A percentile compares a stretch with the other conserved stretches of the same genome.
Conservation (phyloP, 2,113 vertebrate species). For the Raja brachyura region DNA sequence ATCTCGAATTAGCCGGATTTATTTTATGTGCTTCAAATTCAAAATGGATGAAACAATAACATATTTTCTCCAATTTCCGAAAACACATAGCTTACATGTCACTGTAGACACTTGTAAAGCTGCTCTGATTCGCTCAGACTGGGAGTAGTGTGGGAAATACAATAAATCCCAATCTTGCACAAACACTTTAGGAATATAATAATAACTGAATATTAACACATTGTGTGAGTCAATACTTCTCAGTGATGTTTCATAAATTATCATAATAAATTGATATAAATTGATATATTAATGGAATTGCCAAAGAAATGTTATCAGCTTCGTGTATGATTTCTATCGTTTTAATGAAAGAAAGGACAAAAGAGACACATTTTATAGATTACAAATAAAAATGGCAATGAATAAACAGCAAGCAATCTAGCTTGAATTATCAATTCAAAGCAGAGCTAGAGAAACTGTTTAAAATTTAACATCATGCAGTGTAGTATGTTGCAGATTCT, state of each 20-base stretch:
- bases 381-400: background rate
- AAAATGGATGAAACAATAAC: background rate
- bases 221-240: background rate
- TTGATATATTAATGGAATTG: background rate
- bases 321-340: background rate
- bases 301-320: background rate
- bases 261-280: background rate
- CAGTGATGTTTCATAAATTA: background rate
- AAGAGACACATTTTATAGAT: background rate
- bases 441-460: background rate
- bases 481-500: background rate
- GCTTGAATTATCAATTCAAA: conserved; percentile 11
- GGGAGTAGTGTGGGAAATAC: background rate
- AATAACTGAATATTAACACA: background rate
- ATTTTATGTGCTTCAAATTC: background rate
- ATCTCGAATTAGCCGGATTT: background rate
- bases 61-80: background rate
- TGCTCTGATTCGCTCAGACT: background rate
- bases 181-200: background rate
- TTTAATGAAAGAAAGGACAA: background rate
- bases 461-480: background rate
- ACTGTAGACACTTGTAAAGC: background rate
- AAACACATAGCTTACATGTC: background rate
- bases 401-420: background rate
- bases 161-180: background rate